These are phyloP conservation scores for Arctopsyche grandis DNA, from an alignment of 1,140 invertebrate species.

Conservation along the genomic window DNA sequence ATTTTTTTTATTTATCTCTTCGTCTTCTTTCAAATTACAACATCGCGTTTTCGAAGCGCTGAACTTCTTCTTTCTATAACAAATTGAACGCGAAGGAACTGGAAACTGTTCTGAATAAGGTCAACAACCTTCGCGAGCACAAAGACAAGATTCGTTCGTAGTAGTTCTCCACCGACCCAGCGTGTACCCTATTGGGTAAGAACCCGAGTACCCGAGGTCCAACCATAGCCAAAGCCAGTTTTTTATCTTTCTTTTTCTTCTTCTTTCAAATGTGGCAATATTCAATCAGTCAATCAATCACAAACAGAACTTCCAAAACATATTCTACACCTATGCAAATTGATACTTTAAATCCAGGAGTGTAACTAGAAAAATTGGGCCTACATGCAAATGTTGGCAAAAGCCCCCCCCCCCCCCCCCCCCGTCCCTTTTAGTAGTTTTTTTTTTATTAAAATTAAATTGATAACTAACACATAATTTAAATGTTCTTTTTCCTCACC, in stretches of 20 bases:
- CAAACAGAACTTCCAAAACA: background rate
- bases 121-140: slow-evolving; percentile 29
- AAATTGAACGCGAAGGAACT: slow-evolving; percentile 3
- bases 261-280: slow-evolving; percentile 9
- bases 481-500: no score
- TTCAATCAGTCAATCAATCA: slow-evolving; percentile 1
- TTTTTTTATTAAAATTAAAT: no score
- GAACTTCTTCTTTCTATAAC: slow-evolving; percentile 24
- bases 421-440: no score
- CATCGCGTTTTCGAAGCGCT: slow-evolving; percentile 22
- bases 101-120: slow-evolving; percentile 30
- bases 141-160: slow-evolving; percentile 19
- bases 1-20: background rate
- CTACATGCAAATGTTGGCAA: no score
- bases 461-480: no score
- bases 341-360: background rate
- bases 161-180: background rate
- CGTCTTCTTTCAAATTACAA: slow-evolving; percentile 26
- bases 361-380: no score
- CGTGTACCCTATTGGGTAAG: slow-evolving; percentile 22
- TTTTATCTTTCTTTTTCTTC: background rate
- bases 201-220: background rate
- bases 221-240: slow-evolving; percentile 7
- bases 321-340: background rate
- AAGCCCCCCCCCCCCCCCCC: no score